A percentile compares a stretch with the other conserved stretches of the same genome.
Conservation (phyloP, 2,113 vertebrate genomes). For the Saguinus midas region DNA sequence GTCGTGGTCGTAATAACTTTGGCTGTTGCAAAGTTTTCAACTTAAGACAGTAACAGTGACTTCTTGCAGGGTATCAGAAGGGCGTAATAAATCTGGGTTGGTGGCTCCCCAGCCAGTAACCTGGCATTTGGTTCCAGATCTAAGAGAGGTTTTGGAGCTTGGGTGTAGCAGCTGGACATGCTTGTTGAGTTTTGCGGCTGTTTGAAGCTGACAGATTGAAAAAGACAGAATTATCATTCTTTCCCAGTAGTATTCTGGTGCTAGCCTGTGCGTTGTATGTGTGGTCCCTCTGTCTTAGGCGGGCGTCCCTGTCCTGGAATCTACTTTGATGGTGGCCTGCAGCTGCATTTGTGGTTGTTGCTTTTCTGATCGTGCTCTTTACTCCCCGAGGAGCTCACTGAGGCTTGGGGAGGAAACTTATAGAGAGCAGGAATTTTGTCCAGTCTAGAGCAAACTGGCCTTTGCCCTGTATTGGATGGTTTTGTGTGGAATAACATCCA, state of each 20-base stretch:
- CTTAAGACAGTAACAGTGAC: slow-evolving; percentile 37
- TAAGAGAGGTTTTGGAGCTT: neutral
- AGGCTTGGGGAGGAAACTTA: neutral
- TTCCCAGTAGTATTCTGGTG: neutral
- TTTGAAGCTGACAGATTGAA: slow-evolving; percentile 58
- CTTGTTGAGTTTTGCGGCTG: neutral
- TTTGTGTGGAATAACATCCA: neutral
- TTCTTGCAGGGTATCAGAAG: slow-evolving; percentile 60
- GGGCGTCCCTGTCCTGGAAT: neutral
- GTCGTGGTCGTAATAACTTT: neutral
- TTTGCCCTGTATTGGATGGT: neutral
- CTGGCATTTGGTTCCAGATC: slow-evolving; percentile 50
- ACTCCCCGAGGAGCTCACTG: neutral
- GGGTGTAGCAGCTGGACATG: neutral
- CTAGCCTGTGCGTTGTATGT: neutral
- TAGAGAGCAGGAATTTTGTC: slow-evolving; percentile 43
- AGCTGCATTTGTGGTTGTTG: slow-evolving; percentile 45
- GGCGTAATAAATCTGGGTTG: neutral
- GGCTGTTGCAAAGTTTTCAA: slow-evolving; percentile 27
- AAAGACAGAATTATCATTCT: neutral
- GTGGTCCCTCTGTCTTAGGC: slow-evolving; percentile 26
- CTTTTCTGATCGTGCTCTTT: neutral
- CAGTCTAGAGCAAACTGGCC: slow-evolving; percentile 42
- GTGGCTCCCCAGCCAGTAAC: slow-evolving; percentile 55
- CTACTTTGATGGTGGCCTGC: slow-evolving; percentile 50